Evolutionary conservation across 2,888 invertebrate genomes (phyloP), one percentile per base, ranked within the genome.

Genomic region (Loripinus fragilis): DNA sequence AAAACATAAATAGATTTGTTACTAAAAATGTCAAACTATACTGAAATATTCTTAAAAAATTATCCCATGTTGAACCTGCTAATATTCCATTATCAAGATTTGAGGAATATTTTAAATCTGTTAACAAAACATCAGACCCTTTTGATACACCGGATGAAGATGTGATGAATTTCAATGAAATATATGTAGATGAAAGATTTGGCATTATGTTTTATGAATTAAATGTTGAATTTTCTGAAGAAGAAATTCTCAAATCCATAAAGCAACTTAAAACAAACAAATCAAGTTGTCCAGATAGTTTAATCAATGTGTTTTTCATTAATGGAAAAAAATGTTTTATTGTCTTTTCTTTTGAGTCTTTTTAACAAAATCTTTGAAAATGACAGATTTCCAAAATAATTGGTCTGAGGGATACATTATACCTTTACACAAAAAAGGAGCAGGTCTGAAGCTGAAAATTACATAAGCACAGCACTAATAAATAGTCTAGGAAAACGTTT

Each of bases 321-420:
- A 3, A 33, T 23, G 65, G 65, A 23, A 65, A 7, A 38, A 5
- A 30, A 5, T 5, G 5, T 65, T 25, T n/a, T 33, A 23, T 1
- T 17, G 15, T 35, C 33, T 35, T 7, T 28, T 25, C n/a, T 68
- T 3, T 42, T 3, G 3, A 38, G 17, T 20, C 30, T 68, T 23
- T 68, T 68, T 42, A 68, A 68, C 23, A 68, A 42, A 25, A 17
- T 68, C 3, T 48, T 65, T 10, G 65, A 65, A 2, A 5, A 17
- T 7, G 65, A 23, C 7, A 25, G 3, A 35, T 65, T 65, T 65
- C 41, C 65, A 3, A 23, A 35, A 23, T 17, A 25, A 28, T n/a
- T 68, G 68, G 48, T 42, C 41, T 42, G 68, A 41, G 25, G 45
- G 68, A 42, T 48, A 15, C 23, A 28, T 68, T 30, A 68, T 68